These are phyloP conservation scores for Caenorhabditis brenneri DNA, from an alignment of 1,140 invertebrate genomes.

Conservation along the genomic window DNA sequence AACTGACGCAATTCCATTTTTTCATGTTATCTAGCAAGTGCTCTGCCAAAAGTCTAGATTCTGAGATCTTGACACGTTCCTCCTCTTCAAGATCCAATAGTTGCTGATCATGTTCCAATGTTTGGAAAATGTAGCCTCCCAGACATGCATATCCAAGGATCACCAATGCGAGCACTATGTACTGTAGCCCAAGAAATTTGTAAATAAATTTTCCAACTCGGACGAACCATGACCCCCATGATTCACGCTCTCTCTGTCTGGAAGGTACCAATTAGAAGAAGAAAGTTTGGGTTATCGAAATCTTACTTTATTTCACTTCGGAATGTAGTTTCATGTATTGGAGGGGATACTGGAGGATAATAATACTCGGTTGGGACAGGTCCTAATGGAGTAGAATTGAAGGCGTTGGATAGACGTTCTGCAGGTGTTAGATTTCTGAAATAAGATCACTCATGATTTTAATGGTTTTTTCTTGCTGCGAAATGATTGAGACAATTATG, in stretches of 20 bases:
- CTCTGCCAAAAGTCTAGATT: neutral
- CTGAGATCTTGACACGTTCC: neutral
- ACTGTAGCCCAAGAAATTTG: conserved; percentile 9
- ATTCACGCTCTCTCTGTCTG: neutral
- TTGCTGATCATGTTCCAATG: conserved; percentile 34
- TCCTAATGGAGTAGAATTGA: neutral
- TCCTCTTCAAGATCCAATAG: neutral
- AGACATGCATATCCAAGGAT: conserved; percentile 29
- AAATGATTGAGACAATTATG: no score
- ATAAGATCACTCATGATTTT: neutral
- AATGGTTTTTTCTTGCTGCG: no score
- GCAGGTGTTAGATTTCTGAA: conserved; percentile 5
- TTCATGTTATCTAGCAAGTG: neutral
- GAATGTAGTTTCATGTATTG: neutral
- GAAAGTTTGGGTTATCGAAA: neutral
- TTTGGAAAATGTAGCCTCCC: conserved; percentile 28
- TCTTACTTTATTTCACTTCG: neutral
- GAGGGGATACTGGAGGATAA: neutral
- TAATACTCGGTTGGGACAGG: neutral
- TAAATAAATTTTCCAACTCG: conserved; percentile 3
- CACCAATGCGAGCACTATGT: neutral
- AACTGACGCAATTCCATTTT: neutral
- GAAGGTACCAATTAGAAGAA: neutral
- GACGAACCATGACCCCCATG: conserved; percentile 12
- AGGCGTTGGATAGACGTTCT: neutral